These are phyloP conservation scores for Helogale parvula DNA, from an alignment of 2,113 vertebrate genomes.

Conservation along the genomic window DNA sequence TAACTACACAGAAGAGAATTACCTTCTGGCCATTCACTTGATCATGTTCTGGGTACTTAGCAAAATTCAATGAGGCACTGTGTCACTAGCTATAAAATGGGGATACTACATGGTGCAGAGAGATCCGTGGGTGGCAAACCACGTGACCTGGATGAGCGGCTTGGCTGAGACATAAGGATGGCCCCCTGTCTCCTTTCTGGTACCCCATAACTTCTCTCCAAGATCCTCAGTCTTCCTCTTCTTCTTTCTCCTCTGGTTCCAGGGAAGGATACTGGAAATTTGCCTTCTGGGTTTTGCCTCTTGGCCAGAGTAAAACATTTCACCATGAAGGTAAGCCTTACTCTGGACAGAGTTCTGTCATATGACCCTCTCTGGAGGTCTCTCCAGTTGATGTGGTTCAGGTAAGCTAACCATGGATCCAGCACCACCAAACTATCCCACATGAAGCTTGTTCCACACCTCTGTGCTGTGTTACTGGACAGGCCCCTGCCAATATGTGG, in stretches of 20 bases:
- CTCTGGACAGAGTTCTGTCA: background rate
- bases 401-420: background rate
- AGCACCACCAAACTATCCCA: background rate
- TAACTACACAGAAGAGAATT: background rate
- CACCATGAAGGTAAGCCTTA: background rate
- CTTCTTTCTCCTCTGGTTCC: background rate
- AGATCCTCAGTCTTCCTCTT: background rate
- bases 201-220: background rate
- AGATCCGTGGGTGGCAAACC: background rate
- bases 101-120: background rate
- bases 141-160: background rate
- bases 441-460: background rate
- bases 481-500: background rate
- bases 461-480: background rate
- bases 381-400: background rate
- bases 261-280: background rate
- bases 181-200: background rate
- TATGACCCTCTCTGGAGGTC: background rate
- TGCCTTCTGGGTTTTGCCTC: background rate
- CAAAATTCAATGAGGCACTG: background rate
- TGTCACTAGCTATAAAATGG: too few relatives aligned
- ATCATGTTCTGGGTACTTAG: background rate
- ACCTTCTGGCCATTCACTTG: background rate
- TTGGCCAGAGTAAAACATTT: background rate
- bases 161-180: background rate